Evolutionary conservation across 2,797 vertebrate genomes (phyloP), one percentile per base, ranked within the genome.

Genomic region (Chromobotia macracanthus): DNA sequence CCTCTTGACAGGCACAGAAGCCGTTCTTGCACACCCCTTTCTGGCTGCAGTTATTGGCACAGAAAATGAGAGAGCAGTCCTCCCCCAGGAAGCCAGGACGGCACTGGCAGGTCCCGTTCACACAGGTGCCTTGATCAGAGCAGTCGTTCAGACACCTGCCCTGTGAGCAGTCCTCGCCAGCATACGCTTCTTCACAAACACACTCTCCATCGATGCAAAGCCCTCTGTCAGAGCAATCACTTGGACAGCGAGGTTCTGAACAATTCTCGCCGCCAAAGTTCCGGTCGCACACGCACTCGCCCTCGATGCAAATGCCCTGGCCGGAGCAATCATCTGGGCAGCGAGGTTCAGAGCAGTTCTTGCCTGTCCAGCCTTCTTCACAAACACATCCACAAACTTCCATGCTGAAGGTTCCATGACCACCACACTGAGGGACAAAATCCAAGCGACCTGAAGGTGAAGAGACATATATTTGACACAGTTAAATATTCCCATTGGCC

Each of bases 121-220:
- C 28, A 25, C 98, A 99, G 60, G 64, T 72, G 0, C 97, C 98
- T 79, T 95, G 95, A 82, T 96, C 95, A 0, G 95, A 98, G 89
- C 98, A 99, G 92, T 98, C 96, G 2, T 89, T 94, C 3, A 96
- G 96, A 77, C 98, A 99, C 56, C 95, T 89, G 23, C 95, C 93
- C 41, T 95, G 88, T 11, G 93, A 92, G 88, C 98, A 99, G 82
- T 96, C 96, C 9, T 97, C 94, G 0, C 98, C 97, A 0, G 93
- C 79, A 89, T 95, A 99, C 10, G 95, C 93, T 82, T 98, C 97
- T 77, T 98, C 96, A 3, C 97, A 99, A 82, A 98, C 86, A 0
- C 98, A 99, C 86, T 97, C 95, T 0, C 97, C 97, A 0, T 97
- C 97, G 74, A 98, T 94, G 5, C 98, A 99, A 79, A 97, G 89